phyloP scores from a whole-genome alignment of 37 sponge, comb jelly and placozoan species.

The Cladorhizidae sp. region DNA sequence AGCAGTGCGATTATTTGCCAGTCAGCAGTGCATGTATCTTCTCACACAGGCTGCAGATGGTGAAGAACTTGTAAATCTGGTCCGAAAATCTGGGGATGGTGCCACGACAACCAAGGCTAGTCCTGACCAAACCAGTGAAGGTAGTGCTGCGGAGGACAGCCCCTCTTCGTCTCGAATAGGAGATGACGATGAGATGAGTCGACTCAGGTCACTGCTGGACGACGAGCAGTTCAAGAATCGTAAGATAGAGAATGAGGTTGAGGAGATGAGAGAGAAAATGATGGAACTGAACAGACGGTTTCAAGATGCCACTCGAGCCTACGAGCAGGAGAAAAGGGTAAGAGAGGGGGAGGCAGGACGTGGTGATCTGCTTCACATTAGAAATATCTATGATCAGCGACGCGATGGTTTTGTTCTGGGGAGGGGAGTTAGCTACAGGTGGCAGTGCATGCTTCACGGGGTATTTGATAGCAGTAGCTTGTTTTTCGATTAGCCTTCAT shows the following conservation, averaged over 20 bases:
- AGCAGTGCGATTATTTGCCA: too few species aligned
- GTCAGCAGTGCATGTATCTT: too few species aligned
- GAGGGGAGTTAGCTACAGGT: too few species aligned
- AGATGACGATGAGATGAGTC: constrained; percentile 1
- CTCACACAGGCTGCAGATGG: constrained; percentile 30
- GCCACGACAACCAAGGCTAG: background rate
- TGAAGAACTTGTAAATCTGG: constrained; percentile 23
- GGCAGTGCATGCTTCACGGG: too few species aligned
- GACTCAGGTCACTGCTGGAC: background rate
- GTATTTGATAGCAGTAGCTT: too few species aligned
- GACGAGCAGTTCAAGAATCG: constrained; percentile 15
- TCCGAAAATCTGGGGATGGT: constrained; percentile 5
- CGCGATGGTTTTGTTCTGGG: too few species aligned
- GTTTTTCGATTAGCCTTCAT: too few species aligned
- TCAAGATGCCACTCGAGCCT: constrained; percentile 79
- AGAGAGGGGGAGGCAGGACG: background rate
- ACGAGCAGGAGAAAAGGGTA: constrained; percentile 74
- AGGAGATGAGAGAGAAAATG: constrained; percentile 10
- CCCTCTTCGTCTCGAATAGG: background rate
- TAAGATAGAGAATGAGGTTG: constrained; percentile 13
- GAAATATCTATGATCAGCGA: too few species aligned
- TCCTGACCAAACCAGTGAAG: background rate
- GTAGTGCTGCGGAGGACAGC: background rate
- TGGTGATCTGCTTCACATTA: too few species aligned
- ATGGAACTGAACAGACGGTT: constrained; percentile 51